Evolutionary conservation across 1,140 invertebrate genomes (phyloP).

Genomic region (Halictus rubicundus): DNA sequence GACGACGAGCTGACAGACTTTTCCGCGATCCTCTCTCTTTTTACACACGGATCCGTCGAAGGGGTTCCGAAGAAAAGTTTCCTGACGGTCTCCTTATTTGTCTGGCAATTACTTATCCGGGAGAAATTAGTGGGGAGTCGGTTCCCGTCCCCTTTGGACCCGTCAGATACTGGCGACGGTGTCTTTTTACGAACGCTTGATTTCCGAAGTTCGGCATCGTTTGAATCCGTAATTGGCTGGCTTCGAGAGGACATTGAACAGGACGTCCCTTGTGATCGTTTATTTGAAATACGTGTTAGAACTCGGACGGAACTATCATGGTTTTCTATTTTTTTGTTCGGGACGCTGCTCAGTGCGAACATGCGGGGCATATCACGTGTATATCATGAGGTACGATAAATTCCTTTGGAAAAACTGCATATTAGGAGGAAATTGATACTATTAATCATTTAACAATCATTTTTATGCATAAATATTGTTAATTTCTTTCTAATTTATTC

Average conservation of each 20-base stretch:
- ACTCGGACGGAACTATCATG: too few relatives aligned
- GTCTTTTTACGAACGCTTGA: not conserved
- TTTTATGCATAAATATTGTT: too few relatives aligned
- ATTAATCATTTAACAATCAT: too few relatives aligned
- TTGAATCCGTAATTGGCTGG: not conserved
- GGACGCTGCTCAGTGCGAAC: too few relatives aligned
- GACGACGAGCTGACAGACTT: too few relatives aligned
- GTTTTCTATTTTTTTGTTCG: too few relatives aligned
- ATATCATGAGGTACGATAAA: too few relatives aligned
- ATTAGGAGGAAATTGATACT: too few relatives aligned
- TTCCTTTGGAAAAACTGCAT: too few relatives aligned
- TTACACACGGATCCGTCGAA: not conserved
- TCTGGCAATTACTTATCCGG: conserved; percentile 5
- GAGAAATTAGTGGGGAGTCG: conserved; percentile 10
- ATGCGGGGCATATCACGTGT: too few relatives aligned
- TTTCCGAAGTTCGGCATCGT: not conserved
- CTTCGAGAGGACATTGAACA: not conserved
- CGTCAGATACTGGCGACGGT: not conserved
- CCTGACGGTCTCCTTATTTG: conserved; percentile 2
- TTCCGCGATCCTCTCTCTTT: not conserved
- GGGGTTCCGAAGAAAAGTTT: conserved; percentile 12
- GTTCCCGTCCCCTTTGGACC: not conserved
- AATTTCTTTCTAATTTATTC: too few relatives aligned
- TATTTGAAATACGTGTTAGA: not conserved
- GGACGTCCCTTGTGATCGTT: too few relatives aligned